Percentiles rank a stretch among this genome's conserved stretches.
Evolutionary conservation across 2,888 invertebrate species (phyloP).

Genomic region (Andrena chrysosceles): DNA sequence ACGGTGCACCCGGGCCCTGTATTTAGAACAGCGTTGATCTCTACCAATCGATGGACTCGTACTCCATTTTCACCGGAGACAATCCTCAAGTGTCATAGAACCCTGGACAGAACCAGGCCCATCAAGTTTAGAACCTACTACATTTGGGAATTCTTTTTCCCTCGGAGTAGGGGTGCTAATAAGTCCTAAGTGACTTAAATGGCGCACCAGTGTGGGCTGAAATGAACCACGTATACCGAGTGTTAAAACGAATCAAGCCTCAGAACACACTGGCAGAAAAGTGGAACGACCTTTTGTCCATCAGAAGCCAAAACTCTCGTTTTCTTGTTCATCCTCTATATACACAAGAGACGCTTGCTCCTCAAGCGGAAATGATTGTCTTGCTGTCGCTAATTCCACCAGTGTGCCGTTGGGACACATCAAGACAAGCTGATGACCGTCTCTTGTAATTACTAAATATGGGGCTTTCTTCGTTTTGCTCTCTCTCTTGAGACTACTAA

Average conservation of each 20-base stretch:
- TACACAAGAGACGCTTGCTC: slow-evolving; percentile 41
- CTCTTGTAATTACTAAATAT: slow-evolving; percentile 25
- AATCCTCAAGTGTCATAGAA: not conserved
- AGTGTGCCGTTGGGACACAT: slow-evolving; percentile 5
- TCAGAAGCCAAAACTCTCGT: slow-evolving; percentile 44
- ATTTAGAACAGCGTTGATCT: slow-evolving; percentile 19
- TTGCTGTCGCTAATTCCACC: slow-evolving; percentile 18
- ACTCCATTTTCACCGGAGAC: not conserved
- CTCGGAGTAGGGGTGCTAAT: not conserved
- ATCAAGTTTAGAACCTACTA: too few species aligned
- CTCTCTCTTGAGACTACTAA: not conserved
- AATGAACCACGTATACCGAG: too few species aligned
- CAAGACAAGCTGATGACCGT: slow-evolving; percentile 1
- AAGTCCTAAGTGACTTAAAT: too few species aligned
- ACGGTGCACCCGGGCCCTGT: slow-evolving; percentile 2
- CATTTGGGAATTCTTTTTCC: not conserved
- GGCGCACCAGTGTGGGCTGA: too few species aligned
- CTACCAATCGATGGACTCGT: not conserved
- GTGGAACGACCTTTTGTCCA: too few species aligned
- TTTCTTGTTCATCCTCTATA: slow-evolving; percentile 55
- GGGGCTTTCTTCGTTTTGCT: slow-evolving; percentile 31
- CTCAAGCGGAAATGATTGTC: slow-evolving; percentile 53
- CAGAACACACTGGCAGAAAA: too few species aligned
- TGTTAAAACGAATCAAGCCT: too few species aligned
- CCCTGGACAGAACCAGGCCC: too few species aligned